phyloP scores from a whole-genome alignment of 2,113 vertebrate species.

The Leucopsar rothschildi region DNA sequence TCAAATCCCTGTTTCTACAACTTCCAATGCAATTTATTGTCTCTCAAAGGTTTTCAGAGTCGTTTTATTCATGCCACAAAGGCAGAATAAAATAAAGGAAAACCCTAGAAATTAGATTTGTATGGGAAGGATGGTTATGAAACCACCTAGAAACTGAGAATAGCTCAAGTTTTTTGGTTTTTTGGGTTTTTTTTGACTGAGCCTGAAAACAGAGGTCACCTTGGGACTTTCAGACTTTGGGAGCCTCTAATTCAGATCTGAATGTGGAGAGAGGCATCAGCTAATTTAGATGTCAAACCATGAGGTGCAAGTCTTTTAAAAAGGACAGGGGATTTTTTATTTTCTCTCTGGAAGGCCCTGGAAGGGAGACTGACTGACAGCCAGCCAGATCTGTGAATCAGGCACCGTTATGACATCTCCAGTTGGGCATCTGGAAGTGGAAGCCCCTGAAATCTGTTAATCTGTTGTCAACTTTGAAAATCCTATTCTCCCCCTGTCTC shows the following conservation, averaged over 20 bases:
- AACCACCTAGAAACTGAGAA: neutral
- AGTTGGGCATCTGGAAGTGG: constrained; percentile 38
- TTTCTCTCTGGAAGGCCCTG: neutral
- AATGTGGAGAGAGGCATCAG: neutral
- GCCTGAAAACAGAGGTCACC: neutral
- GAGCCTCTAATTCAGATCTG: neutral
- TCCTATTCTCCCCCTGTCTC: neutral
- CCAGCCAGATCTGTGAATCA: neutral
- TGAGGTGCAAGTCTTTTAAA: neutral
- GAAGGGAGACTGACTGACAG: neutral
- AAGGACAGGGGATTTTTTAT: neutral
- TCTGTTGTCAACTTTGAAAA: constrained; percentile 38
- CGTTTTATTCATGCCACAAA: neutral
- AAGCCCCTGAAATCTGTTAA: constrained; percentile 50
- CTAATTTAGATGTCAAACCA: neutral
- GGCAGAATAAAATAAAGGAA: neutral
- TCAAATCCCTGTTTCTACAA: neutral
- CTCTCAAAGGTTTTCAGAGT: neutral
- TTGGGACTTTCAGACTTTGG: neutral
- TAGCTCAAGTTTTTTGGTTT: accelerated
- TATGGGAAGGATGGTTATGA: neutral
- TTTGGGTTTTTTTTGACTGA: neutral
- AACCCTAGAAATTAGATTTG: neutral
- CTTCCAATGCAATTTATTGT: neutral
- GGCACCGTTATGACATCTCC: neutral